These are phyloP conservation scores for Muscidifurax raptorellus DNA, from an alignment of 1,140 invertebrate genomes.

Conservation along the genomic window DNA sequence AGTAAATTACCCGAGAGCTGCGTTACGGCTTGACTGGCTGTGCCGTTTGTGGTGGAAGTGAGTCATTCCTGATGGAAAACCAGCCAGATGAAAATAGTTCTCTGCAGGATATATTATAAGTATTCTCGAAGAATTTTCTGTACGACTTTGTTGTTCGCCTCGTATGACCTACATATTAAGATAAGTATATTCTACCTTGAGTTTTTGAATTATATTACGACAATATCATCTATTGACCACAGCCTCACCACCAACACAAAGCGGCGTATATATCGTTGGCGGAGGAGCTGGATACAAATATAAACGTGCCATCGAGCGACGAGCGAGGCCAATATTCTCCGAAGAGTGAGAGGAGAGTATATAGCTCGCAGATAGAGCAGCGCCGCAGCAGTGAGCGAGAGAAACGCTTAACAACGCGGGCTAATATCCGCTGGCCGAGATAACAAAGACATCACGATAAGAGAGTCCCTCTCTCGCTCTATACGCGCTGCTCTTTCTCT, in stretches of 20 bases:
- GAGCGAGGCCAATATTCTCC: slow-evolving; percentile 39
- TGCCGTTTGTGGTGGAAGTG: neutral
- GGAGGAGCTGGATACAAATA: neutral
- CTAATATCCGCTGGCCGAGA: slow-evolving; percentile 53
- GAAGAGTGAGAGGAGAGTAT: neutral
- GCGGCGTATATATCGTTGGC: neutral
- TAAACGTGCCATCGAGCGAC: neutral
- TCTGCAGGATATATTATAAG: neutral
- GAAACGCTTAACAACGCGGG: slow-evolving; percentile 40
- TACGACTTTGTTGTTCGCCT: neutral
- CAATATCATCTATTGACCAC: neutral
- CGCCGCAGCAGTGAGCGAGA: neutral
- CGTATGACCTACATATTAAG: neutral
- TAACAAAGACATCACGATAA: slow-evolving; percentile 51
- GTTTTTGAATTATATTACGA: too few species aligned
- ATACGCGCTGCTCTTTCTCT: neutral
- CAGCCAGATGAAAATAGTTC: slow-evolving; percentile 13
- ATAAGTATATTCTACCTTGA: neutral
- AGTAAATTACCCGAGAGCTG: slow-evolving; percentile 37
- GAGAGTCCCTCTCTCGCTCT: slow-evolving; percentile 32
- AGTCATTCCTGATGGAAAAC: neutral
- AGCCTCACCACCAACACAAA: too few species aligned
- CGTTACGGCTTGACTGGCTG: neutral
- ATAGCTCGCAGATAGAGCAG: neutral
- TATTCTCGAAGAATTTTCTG: neutral